Evolutionary conservation across 2,113 vertebrate genomes (phyloP).

Genomic region (Hydropotes inermis): DNA sequence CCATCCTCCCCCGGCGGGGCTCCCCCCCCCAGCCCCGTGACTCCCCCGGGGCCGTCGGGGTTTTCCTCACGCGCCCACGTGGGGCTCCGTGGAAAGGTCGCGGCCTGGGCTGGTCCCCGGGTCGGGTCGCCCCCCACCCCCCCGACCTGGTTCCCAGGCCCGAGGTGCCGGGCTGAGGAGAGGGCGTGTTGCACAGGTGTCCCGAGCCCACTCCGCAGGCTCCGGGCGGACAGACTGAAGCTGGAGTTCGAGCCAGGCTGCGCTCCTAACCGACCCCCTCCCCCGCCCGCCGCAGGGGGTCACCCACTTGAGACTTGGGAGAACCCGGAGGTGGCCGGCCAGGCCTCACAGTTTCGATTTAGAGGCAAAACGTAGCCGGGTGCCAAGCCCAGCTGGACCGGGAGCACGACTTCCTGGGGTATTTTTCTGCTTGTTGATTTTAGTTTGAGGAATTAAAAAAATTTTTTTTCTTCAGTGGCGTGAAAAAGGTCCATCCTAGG

Average conservation of each 20-base stretch:
- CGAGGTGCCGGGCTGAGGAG: too few species aligned
- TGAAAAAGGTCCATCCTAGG: background rate
- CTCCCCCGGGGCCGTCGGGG: background rate
- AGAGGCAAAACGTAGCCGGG: background rate
- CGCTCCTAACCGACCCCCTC: background rate
- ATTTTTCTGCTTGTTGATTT: conserved; percentile 34
- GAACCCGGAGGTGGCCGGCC: background rate
- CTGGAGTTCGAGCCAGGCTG: background rate
- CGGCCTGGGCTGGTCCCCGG: background rate
- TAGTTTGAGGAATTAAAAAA: background rate
- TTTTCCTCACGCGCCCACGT: conserved; percentile 53
- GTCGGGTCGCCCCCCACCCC: background rate
- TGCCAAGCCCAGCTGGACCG: conserved; percentile 20
- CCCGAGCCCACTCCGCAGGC: background rate
- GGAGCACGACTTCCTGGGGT: conserved; percentile 26
- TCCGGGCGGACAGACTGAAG: background rate
- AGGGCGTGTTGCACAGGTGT: too few species aligned
- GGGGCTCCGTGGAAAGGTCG: conserved; percentile 54
- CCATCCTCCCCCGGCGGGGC: background rate
- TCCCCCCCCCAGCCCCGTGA: background rate
- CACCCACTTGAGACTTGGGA: background rate
- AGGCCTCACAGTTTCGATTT: conserved; percentile 41
- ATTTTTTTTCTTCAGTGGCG: background rate
- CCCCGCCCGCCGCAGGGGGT: background rate
- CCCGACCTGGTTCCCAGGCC: background rate